These are phyloP conservation scores for Scotopteryx bipunctaria DNA, from an alignment of 2,888 invertebrate genomes.

Conservation along the genomic window DNA sequence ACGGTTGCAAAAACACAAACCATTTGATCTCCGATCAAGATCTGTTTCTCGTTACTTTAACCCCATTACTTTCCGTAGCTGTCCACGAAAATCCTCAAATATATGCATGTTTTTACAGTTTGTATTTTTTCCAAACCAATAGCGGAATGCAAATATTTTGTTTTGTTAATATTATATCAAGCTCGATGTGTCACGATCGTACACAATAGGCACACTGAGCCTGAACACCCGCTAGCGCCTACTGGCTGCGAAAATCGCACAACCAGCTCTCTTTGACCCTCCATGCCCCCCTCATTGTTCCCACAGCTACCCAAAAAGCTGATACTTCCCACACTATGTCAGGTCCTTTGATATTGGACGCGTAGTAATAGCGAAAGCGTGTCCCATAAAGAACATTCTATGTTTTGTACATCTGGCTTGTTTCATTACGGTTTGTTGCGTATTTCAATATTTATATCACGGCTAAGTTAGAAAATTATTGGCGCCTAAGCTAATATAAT, in stretches of 20 bases:
- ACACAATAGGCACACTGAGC: slow-evolving; percentile 53
- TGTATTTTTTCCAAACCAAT: slow-evolving; percentile 41
- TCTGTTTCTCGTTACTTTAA: slow-evolving; percentile 33
- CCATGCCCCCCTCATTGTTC: slow-evolving; percentile 41
- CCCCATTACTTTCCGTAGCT: slow-evolving; percentile 26
- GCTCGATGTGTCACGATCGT: slow-evolving; percentile 56
- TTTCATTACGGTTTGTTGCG: slow-evolving; percentile 63
- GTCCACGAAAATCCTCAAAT: slow-evolving; percentile 30
- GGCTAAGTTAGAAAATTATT: slow-evolving; percentile 43
- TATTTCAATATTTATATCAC: slow-evolving; percentile 51
- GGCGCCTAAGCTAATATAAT: slow-evolving; percentile 30
- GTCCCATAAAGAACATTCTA: slow-evolving; percentile 75
- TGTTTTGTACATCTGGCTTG: slow-evolving; percentile 76
- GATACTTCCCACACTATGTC: slow-evolving; percentile 40
- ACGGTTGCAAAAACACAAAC: slow-evolving; percentile 10
- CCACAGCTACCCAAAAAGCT: slow-evolving; percentile 44
- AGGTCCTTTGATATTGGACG: slow-evolving; percentile 61
- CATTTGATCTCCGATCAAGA: slow-evolving; percentile 30
- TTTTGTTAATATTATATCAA: slow-evolving; percentile 59
- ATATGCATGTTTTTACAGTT: slow-evolving; percentile 35
- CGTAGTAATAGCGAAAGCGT: slow-evolving; percentile 71
- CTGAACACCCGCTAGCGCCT: slow-evolving; percentile 54
- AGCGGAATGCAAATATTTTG: slow-evolving; percentile 51
- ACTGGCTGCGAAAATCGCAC: slow-evolving; percentile 47
- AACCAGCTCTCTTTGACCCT: slow-evolving; percentile 47